Base-by-base conservation (phyloP, 2,113 vertebrate species). In the Nycticorax nycticorax region DNA sequence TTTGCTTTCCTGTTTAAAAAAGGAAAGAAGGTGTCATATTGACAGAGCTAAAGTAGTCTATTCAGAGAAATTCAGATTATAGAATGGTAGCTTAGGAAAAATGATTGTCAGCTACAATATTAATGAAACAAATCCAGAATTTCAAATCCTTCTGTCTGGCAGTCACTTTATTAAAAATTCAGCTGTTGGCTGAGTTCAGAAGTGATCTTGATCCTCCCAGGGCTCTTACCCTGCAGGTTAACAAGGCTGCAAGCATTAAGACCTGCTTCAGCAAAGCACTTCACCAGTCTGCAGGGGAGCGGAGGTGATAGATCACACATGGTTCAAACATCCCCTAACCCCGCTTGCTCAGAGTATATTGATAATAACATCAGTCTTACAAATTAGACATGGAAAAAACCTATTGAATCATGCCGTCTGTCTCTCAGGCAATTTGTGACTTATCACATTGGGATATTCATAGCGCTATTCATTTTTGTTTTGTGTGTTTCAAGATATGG, bases 151-250 rank as follows among this genome's bases (percentile, higher is more conserved):
- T 71, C 39, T 79, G 39, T 67, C 84, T 96, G 74, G 37, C 8
- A 74, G 35, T 66, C 81, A 26, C 37, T 68, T 94, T 77, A 89
- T 86, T 83, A 89, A 92, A 94, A 93, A 89, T 71, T 96, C 73
- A 85, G 20, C 47, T 86, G 28, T 89, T 80, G 47, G 10, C 45
- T 78, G 33, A n/a, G 68, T 89, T 75, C 77, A 76, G 67, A 72
- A 92, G 48, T 71, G 45, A 86, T 96, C 86, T 91, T 87, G 78
- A 85, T 74, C 53, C 53, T 96, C 82, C 63, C 68, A 92, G 73
- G 43, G 27, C 56, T 93, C 79, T 84, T 67, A 93, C 85, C 47
- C 59, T 67, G 12, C 69, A 83, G 64, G n/a, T 68, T 96, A 66
- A 92, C 76, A 67, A 86, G 75, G 47, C 60, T 88, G 8, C 33